A percentile compares a stretch with the other conserved stretches of the same genome.
Evolutionary conservation across 2,797 vertebrate genomes (phyloP).

Genomic region (Loriculus beryllinus): DNA sequence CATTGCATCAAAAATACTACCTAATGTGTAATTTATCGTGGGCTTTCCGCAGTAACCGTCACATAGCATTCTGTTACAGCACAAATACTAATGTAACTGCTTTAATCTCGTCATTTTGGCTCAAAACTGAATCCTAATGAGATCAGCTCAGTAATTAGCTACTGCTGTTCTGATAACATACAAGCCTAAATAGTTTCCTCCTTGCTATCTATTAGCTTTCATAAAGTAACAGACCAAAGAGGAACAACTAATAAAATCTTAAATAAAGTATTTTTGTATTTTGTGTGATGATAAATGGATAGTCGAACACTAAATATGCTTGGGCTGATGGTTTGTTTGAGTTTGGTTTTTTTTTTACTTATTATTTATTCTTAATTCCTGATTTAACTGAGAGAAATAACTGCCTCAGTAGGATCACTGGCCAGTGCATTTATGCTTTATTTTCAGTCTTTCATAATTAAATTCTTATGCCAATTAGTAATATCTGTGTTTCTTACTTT

Average conservation of each 20-base stretch:
- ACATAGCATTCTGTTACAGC: neutral
- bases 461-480: neutral
- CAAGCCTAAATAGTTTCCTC: neutral
- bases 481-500: neutral
- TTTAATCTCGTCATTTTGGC: neutral
- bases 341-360: neutral
- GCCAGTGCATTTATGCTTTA: neutral
- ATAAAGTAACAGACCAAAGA: neutral
- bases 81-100: neutral
- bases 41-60: neutral
- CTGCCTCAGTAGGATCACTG: neutral
- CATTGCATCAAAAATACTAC: neutral
- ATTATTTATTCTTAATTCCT: neutral
- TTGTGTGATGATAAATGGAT: neutral
- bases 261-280: neutral
- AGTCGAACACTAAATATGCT: neutral
- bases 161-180: neutral
- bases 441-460: neutral
- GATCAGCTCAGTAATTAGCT: neutral
- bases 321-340: neutral
- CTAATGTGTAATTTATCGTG: rapidly evolving
- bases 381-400: neutral
- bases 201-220: neutral
- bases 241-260: neutral
- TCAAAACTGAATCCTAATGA: neutral